Base-by-base conservation (phyloP, 1,140 invertebrate species). In the Monomorium pharaonis region DNA sequence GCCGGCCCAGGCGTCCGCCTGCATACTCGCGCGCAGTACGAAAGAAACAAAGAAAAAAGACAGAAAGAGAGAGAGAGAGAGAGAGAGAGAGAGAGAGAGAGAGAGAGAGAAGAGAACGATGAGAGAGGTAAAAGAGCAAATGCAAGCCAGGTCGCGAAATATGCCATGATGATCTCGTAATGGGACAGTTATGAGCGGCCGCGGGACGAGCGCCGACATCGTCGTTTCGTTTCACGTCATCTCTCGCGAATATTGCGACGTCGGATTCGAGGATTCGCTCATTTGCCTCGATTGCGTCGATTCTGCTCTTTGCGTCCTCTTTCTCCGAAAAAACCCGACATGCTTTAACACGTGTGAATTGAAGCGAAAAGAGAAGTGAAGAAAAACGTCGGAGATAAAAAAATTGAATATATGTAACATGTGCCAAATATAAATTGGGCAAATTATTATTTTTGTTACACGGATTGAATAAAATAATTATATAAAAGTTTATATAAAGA, bases 1-100 rank as follows among this genome's bases (percentile, higher is more conserved):
- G 90, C 86, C 89, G 90, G 74, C 75, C 62, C 84, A 72, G 90
- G 90, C 92, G 91, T 92, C 87, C 89, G 89, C 90, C 89, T 81
- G 87, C 83, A 86, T 84, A 60, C 89, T 76, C 90, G 89, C 84
- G 88, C 84, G 86, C 89, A 84, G 72, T 88, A 85, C 74, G 80
- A 75, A 49, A 62, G 54, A 12, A 27, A 18, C 14, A 44, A 21
- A 21, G 5, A 54, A 62, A 81, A 72, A 21, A 54, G 4, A n/a
- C n/a, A n/a, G 47, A 62, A 47, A n/a, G 84, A n/a, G 1, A 9
- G 49, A n/a, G 6, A n/a, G 63, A 86, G 85, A 85, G 80, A 78
- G 84, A 84, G 72, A 49, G 1, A 18, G 58, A 62, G 3, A 30
- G 21, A n/a, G n/a, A n/a, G n/a, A n/a, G 37, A 9, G 44, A 21